phyloP scores from a whole-genome alignment of 2,888 invertebrate genomes.

The Pterobdella sp. region DNA sequence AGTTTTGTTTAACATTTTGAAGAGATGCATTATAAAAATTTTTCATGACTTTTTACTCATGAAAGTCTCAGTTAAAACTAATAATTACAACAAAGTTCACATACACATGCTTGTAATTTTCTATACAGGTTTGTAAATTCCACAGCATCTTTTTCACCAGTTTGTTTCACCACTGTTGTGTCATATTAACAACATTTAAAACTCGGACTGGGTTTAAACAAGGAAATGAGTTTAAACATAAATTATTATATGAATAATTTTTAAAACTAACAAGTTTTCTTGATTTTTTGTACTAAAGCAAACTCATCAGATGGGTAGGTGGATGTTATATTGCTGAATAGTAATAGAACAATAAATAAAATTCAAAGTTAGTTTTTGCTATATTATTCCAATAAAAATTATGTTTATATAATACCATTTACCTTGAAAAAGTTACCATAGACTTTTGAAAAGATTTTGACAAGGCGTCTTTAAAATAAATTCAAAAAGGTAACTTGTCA shows the following conservation, averaged over 20 bases:
- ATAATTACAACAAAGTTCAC: slow-evolving; percentile 21
- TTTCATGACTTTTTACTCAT: background rate
- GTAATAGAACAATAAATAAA: background rate
- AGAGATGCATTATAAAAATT: background rate
- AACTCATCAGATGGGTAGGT: slow-evolving; percentile 46
- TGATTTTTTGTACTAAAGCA: slow-evolving; percentile 48
- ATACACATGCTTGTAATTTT: slow-evolving; percentile 50
- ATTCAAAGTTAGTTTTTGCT: background rate
- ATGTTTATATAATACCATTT: slow-evolving; percentile 18
- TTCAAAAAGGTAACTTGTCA: background rate
- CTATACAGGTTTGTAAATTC: slow-evolving; percentile 51
- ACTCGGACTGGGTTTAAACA: no score
- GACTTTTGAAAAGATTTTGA: slow-evolving; percentile 44
- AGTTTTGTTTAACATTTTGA: no score
- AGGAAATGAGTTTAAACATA: background rate
- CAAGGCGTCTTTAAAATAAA: slow-evolving; percentile 41
- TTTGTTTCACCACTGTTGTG: slow-evolving; percentile 43
- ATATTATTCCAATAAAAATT: background rate
- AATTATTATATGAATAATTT: background rate
- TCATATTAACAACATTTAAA: slow-evolving; percentile 31
- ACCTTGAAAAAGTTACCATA: slow-evolving; percentile 45
- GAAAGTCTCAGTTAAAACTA: no score
- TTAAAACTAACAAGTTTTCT: slow-evolving; percentile 46
- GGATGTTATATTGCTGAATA: slow-evolving; percentile 27
- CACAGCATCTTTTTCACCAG: slow-evolving; percentile 49